These are phyloP conservation scores for Babyrousa celebensis DNA, from an alignment of 2,797 vertebrate genomes.

Conservation along the genomic window DNA sequence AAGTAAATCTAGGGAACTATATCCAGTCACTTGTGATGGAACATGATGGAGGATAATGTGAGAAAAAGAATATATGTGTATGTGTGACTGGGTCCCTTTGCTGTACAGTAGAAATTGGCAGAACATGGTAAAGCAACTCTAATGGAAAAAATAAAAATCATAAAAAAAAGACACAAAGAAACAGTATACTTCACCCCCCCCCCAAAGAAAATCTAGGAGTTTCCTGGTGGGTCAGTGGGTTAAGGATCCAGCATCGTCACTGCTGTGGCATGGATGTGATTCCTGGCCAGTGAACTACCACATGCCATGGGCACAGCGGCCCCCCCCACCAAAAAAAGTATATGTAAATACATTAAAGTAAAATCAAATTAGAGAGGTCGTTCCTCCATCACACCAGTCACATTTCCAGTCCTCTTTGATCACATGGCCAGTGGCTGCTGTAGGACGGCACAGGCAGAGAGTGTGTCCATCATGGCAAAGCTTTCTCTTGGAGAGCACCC, in stretches of 20 bases:
- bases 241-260: no score
- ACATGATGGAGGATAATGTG: no score
- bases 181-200: no score
- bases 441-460: neutral
- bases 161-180: no score
- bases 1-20: neutral
- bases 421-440: neutral
- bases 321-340: no score
- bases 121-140: no score
- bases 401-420: neutral
- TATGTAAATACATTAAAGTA: neutral
- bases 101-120: no score
- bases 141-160: no score
- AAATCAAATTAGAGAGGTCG: neutral
- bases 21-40: no score
- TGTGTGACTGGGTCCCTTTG: no score
- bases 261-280: neutral
- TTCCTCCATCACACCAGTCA: neutral
- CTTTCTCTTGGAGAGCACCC: neutral
- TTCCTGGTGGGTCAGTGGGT: neutral
- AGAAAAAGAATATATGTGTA: no score
- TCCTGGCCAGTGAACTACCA: neutral
- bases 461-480: neutral
- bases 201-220: neutral
- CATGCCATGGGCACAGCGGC: neutral